Base-by-base conservation (phyloP, 2,113 vertebrate species). In the Monarcha castaneiventris region DNA sequence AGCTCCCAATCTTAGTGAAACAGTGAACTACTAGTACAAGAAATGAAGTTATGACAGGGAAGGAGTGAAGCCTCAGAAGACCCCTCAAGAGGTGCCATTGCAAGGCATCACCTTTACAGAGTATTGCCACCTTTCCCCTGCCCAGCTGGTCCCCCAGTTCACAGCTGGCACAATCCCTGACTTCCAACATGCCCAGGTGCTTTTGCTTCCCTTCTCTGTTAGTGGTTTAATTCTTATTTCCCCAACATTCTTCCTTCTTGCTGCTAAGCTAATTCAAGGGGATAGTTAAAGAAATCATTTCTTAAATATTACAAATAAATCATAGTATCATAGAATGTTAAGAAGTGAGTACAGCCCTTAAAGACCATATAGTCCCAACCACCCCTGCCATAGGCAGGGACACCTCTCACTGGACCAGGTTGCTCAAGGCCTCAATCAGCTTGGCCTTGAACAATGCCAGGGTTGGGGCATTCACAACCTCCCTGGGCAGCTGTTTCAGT, bases 21-120 rank as follows among this genome's bases (percentile, higher is more conserved):
- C 1, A 35, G 7, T 9, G 21, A 3, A 0, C 20, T 39, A 19
- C 8, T n/a, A 76, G 23, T 7, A 3, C 5, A 46, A 13, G 20
- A 81, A 69, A 78, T 7, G 3, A 74, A 64, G 41, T 4, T 3
- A 61, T 21, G 74, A 33, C 64, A 58, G 12, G 7, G 48, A 48
- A 84, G 29, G 39, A 58, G 29, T 1, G 1, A 84, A 62, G 25
- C 19, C 30, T 29, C 3, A 7, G 16, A 63, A 49, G 16, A 58
- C 26, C 29, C 33, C 25, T 71, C 12, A n/a, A 44, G 48, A 76
- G n/a, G 6, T 51, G 49, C 15, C 12, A 3, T 14, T 62, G 5
- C 49, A 62, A 56, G 37, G 8, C 21, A 51, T 2, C 1, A 1
- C 10, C 15, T 75, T 66, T 4, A 1, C 49, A 32, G 14, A 20